Conservation (phyloP, 2,888 invertebrate genomes). For the Platycheirus albimanus region DNA sequence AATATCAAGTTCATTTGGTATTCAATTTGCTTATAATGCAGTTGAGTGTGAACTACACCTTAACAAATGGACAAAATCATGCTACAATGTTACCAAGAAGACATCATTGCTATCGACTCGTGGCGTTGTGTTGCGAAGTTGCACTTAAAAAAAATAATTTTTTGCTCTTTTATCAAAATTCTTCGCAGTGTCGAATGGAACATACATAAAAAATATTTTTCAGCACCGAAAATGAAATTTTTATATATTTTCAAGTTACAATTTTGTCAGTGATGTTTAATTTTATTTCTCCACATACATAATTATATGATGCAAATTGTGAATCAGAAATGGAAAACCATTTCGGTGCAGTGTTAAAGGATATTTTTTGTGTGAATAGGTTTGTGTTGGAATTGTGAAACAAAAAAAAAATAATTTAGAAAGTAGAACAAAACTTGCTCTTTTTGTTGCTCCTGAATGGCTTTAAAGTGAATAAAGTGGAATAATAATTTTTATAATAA, state of each 20-base stretch:
- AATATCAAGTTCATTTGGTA: too few relatives aligned
- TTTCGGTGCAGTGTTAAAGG: conserved; percentile 46
- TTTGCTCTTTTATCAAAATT: conserved; percentile 41
- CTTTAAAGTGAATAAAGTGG: conserved; percentile 1
- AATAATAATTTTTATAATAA: conserved; percentile 26
- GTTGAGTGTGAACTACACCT: too few relatives aligned
- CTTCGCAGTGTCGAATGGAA: conserved; percentile 66
- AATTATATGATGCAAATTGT: conserved; percentile 31
- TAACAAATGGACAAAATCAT: too few relatives aligned
- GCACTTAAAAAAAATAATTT: conserved; percentile 46
- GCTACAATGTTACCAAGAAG: too few relatives aligned
- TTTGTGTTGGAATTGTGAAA: conserved; percentile 46
- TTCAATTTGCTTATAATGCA: too few relatives aligned
- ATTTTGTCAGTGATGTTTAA: conserved; percentile 50
- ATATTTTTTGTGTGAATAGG: conserved; percentile 30
- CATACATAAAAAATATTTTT: conserved; percentile 56
- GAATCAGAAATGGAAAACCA: conserved; percentile 51
- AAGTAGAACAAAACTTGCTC: conserved; percentile 45
- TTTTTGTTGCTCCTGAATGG: conserved; percentile 14
- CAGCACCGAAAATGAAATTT: conserved; percentile 21
- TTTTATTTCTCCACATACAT: conserved; percentile 44
- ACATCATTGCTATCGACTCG: conserved; percentile 4
- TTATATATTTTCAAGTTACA: conserved; percentile 28
- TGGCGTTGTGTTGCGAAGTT: conserved; percentile 49
- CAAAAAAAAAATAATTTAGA: conserved; percentile 48